Percentiles rank a stretch among this genome's conserved stretches.
These are phyloP conservation scores for Pharmacophagus antenor DNA, from an alignment of 2,888 invertebrate species.

Conservation along the genomic window DNA sequence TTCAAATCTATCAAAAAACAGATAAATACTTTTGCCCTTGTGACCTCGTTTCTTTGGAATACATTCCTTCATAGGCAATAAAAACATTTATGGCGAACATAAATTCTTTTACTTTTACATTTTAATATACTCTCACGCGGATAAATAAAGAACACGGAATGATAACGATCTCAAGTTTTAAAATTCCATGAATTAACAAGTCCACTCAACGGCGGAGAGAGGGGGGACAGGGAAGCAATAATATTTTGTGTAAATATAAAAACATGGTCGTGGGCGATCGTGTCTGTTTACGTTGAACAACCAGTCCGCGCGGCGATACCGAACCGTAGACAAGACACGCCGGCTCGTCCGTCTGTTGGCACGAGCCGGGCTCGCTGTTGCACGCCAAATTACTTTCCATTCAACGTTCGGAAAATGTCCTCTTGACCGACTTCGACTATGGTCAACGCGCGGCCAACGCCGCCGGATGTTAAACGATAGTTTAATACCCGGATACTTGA, in stretches of 20 bases:
- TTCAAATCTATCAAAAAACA: background rate
- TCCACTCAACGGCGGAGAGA: background rate
- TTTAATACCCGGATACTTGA: background rate
- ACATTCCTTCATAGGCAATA: constrained; percentile 21
- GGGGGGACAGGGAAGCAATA: background rate
- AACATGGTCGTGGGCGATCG: background rate
- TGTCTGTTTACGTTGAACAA: constrained; percentile 17
- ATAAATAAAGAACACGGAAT: constrained; percentile 15
- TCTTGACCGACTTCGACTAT: constrained; percentile 12
- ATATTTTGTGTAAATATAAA: constrained; percentile 13
- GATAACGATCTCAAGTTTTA: constrained; percentile 5
- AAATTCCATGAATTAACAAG: constrained; percentile 6
- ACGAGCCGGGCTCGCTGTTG: constrained; percentile 8
- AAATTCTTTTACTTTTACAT: constrained; percentile 21
- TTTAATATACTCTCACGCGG: constrained; percentile 16
- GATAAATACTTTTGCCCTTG: constrained; percentile 8
- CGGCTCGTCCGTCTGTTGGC: background rate
- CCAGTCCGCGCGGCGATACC: constrained; percentile 5
- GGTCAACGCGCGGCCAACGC: background rate
- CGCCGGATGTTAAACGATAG: constrained; percentile 1
- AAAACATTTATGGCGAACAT: constrained; percentile 23
- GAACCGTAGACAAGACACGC: no score
- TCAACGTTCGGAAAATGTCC: constrained; percentile 9
- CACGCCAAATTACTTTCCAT: constrained; percentile 20
- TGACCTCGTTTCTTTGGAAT: constrained; percentile 16